phyloP scores from a whole-genome alignment of 2,113 vertebrate genomes.

The Neomonachus schauinslandi region DNA sequence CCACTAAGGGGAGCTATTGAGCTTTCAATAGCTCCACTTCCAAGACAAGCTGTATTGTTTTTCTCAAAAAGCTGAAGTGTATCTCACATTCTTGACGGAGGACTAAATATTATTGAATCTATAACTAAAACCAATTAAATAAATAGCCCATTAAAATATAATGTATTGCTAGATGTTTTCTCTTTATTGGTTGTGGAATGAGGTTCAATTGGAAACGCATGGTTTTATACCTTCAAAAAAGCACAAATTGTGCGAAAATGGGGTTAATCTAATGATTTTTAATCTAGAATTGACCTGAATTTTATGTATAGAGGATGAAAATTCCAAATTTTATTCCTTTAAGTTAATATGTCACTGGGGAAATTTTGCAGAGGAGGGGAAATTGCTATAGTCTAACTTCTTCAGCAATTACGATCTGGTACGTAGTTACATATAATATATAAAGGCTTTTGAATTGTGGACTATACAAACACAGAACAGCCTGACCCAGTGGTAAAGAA shows the following conservation, averaged over 20 bases:
- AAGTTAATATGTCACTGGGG: neutral
- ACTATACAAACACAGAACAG: slow-evolving; percentile 4
- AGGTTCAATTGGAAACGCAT: neutral
- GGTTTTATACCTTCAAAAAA: slow-evolving; percentile 28
- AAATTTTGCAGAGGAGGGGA: slow-evolving; percentile 23
- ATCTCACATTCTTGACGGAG: neutral
- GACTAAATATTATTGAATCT: slow-evolving; percentile 19
- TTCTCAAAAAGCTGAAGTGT: slow-evolving; percentile 47
- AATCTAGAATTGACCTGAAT: neutral
- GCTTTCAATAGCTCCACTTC: slow-evolving; percentile 34
- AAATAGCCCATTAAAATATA: neutral
- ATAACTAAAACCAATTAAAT: neutral
- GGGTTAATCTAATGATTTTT: neutral
- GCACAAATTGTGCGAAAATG: neutral
- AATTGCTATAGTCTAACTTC: neutral
- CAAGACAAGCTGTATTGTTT: neutral
- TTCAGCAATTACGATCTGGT: slow-evolving; percentile 38
- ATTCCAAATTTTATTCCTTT: neutral
- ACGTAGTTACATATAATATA: slow-evolving; percentile 1
- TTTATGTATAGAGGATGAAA: slow-evolving; percentile 37
- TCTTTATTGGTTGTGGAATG: neutral
- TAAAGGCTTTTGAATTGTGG: slow-evolving; percentile 23
- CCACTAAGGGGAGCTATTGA: slow-evolving; percentile 76
- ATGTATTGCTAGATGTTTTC: neutral
- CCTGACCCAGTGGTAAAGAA: neutral